Conservation (phyloP, 2,888 invertebrate genomes). For the Oscheius onirici region DNA sequence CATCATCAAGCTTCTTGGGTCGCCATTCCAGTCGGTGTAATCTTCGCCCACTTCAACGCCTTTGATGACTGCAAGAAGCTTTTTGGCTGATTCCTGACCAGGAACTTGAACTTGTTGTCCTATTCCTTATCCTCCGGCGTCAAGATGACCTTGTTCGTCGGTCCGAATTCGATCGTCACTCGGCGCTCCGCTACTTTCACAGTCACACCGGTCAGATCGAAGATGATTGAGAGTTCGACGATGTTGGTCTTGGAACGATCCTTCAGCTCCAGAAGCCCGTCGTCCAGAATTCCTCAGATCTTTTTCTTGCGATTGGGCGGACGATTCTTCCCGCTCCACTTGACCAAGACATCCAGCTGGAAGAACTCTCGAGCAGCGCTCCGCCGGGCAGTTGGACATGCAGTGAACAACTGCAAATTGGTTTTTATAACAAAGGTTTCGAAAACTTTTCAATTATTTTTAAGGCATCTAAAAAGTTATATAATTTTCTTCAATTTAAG, state of each 20-base stretch:
- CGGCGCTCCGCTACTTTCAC: neutral
- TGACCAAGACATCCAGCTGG: neutral
- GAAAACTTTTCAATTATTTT: no score
- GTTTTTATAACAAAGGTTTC: no score
- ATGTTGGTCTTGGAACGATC: neutral
- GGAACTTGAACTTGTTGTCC: neutral
- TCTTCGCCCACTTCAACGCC: neutral
- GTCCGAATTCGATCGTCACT: neutral
- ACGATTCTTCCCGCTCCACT: slow-evolving; percentile 8
- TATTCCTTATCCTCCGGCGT: neutral
- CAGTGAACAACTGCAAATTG: no score
- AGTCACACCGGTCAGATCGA: slow-evolving; percentile 13
- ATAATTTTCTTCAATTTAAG: no score
- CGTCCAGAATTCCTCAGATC: slow-evolving; percentile 10
- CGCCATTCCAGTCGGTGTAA: neutral
- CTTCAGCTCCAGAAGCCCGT: slow-evolving; percentile 10
- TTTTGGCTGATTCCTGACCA: no score
- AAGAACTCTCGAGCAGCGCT: neutral
- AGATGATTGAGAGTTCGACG: neutral
- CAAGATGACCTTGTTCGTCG: neutral
- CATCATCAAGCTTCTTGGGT: neutral
- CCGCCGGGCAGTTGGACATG: no score
- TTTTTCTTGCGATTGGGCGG: neutral
- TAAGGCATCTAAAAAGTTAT: no score
- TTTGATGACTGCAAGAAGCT: neutral